Evolutionary conservation across 2,888 invertebrate genomes (phyloP).

Genomic region (Koerneria pararmatus): DNA sequence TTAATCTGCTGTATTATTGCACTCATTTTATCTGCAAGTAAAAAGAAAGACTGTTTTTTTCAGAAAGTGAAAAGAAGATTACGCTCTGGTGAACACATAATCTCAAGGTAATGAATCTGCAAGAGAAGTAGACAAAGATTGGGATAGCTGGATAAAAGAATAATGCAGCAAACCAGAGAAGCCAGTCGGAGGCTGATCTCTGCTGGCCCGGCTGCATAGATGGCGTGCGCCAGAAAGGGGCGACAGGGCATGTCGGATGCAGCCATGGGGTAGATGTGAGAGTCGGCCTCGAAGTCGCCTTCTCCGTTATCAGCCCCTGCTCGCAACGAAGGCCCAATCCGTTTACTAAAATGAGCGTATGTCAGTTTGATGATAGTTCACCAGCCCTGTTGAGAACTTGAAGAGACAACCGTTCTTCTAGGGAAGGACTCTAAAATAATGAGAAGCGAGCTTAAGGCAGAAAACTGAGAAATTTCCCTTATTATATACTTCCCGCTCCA

Average conservation of each 20-base stretch:
- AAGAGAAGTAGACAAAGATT: background rate
- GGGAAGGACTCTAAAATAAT: no score
- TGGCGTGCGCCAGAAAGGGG: constrained; percentile 38
- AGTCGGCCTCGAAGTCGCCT: constrained; percentile 14
- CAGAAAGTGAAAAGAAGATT: background rate
- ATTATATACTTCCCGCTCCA: no score
- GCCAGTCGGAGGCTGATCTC: constrained; percentile 42
- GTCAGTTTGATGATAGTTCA: no score
- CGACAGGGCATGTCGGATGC: constrained; percentile 31
- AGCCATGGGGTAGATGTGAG: constrained; percentile 2
- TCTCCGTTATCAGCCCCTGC: no score
- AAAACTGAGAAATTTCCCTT: no score
- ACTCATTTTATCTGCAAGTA: background rate
- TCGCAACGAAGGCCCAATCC: no score
- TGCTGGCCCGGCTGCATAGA: constrained; percentile 44
- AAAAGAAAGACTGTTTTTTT: background rate
- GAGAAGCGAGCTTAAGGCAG: no score
- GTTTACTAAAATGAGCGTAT: no score
- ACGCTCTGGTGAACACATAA: background rate
- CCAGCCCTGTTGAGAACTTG: no score
- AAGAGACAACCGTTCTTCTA: no score
- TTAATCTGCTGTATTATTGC: background rate
- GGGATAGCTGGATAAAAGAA: constrained; percentile 1
- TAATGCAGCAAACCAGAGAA: constrained; percentile 30
- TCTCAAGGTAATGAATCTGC: background rate